Percentiles rank a stretch among this genome's conserved stretches.
Evolutionary conservation across 2,888 invertebrate genomes (phyloP).

Genomic region (Ormyrus rosae): DNA sequence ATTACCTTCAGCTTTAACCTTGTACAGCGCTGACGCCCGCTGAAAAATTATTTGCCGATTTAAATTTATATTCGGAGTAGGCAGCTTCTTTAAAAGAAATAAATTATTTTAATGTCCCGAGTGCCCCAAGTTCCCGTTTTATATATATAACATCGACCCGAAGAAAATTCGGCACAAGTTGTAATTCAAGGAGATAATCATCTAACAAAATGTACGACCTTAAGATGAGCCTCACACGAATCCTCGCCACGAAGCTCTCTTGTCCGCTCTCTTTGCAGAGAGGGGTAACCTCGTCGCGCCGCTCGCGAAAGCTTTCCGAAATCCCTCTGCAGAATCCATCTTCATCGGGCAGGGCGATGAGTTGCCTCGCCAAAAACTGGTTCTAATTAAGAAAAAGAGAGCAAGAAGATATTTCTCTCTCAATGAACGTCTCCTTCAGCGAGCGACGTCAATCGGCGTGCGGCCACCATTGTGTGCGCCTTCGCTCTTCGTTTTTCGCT

Average conservation of each 20-base stretch:
- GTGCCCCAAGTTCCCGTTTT: too few relatives aligned
- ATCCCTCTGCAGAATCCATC: background rate
- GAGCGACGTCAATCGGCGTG: constrained; percentile 9
- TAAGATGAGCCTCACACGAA: background rate
- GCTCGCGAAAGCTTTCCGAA: background rate
- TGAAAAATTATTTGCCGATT: too few relatives aligned
- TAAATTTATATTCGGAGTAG: too few relatives aligned
- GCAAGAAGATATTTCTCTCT: constrained; percentile 17
- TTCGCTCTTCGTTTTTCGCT: constrained; percentile 9
- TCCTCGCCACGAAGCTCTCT: background rate
- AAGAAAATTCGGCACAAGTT: constrained; percentile 47
- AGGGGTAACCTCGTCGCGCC: background rate
- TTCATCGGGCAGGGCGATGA: background rate
- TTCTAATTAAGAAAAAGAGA: constrained; percentile 43
- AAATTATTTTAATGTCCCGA: too few relatives aligned
- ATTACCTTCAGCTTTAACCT: background rate
- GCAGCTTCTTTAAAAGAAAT: too few relatives aligned
- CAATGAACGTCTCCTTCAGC: constrained; percentile 33
- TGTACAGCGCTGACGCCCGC: too few relatives aligned
- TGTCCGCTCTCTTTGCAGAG: background rate
- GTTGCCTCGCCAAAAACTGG: constrained; percentile 33
- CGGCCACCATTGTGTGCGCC: background rate
- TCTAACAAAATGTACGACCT: constrained; percentile 21
- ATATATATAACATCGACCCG: background rate
- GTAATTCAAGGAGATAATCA: constrained; percentile 45